Conservation (phyloP, 2,113 vertebrate genomes). For the Hypanus sabinus region DNA sequence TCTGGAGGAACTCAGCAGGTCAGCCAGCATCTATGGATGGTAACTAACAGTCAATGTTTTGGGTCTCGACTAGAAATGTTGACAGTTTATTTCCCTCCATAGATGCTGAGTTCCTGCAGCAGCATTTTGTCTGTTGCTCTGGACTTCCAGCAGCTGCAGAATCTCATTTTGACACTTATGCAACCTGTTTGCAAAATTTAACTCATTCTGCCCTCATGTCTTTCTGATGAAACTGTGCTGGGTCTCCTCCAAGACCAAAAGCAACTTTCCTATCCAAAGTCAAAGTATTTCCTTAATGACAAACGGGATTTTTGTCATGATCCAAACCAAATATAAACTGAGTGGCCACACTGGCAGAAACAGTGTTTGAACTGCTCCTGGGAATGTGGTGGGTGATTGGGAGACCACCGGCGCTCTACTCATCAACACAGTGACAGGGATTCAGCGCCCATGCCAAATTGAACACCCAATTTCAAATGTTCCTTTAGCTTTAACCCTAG, state of each 20-base stretch:
- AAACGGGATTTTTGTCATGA: background rate
- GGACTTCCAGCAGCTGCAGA: too few relatives aligned
- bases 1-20: too few relatives aligned
- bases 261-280: background rate
- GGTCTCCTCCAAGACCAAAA: background rate
- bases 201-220: background rate
- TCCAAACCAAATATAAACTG: slow-evolving; percentile 8
- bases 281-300: background rate
- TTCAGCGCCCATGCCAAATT: background rate
- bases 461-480: slow-evolving; percentile 10
- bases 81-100: too few relatives aligned
- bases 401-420: background rate
- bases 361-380: background rate
- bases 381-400: background rate
- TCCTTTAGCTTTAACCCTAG: background rate
- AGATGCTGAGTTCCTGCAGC: too few relatives aligned
- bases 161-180: background rate
- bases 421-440: background rate
- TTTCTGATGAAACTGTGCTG: background rate
- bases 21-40: too few relatives aligned
- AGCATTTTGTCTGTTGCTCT: too few relatives aligned
- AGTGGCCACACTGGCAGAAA: background rate
- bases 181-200: background rate
- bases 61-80: too few relatives aligned
- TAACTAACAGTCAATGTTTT: too few relatives aligned